Conservation (phyloP, 2,888 invertebrate genomes). For the Nowickia ferox region DNA sequence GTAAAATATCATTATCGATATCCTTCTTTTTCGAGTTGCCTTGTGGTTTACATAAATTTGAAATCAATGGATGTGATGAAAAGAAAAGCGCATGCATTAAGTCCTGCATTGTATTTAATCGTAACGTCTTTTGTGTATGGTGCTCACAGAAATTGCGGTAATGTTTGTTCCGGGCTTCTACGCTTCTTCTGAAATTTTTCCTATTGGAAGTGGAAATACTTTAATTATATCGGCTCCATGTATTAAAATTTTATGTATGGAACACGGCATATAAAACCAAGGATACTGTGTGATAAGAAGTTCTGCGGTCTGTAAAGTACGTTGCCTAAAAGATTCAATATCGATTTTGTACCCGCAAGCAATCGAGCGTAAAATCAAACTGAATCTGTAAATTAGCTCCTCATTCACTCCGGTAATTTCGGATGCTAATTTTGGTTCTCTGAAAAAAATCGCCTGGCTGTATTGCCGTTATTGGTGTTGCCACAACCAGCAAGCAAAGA, state of each 20-base stretch:
- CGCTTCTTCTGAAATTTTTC: background rate
- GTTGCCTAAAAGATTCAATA: conserved; percentile 44
- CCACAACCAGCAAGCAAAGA: conserved; percentile 49
- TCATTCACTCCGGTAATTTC: conserved; percentile 57
- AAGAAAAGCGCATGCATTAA: too few relatives aligned
- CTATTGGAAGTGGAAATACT: background rate
- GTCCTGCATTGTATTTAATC: too few relatives aligned
- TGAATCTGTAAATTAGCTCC: conserved; percentile 48
- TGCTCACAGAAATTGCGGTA: too few relatives aligned
- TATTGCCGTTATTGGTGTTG: conserved; percentile 55
- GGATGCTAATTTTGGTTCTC: conserved; percentile 54
- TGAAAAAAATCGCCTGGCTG: conserved; percentile 58
- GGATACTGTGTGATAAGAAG: too few relatives aligned
- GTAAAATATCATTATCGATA: too few relatives aligned
- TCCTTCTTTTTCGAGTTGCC: too few relatives aligned
- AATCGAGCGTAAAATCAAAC: conserved; percentile 47
- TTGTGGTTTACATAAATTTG: too few relatives aligned
- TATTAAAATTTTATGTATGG: too few relatives aligned
- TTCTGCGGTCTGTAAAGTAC: conserved; percentile 32
- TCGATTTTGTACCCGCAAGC: conserved; percentile 7
- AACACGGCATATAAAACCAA: conserved; percentile 65
- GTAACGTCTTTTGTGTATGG: too few relatives aligned
- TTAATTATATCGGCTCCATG: too few relatives aligned
- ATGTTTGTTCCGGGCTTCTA: too few relatives aligned
- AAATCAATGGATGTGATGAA: too few relatives aligned